Base-by-base conservation (phyloP, 2,113 vertebrate genomes). In the Apistogramma diplotaenia region DNA sequence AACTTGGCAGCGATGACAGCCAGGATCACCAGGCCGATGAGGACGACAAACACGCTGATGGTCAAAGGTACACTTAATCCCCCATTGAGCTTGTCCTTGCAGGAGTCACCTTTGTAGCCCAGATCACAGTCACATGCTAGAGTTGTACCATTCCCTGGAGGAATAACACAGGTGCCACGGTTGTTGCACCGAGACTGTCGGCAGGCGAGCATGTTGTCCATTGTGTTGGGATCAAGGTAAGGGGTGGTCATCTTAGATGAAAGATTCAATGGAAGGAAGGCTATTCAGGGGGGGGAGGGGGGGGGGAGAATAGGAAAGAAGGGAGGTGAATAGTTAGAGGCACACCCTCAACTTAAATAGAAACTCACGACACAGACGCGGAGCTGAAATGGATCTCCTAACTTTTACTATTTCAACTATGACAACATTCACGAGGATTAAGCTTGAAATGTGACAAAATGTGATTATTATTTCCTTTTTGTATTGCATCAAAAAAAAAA, bases 101-200 rank as follows among this genome's bases (percentile, higher is more conserved):
- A 99, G 89, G 74, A 92, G 19, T 95, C 71, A 0, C 97, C 96
- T 0, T 3, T 82, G 21, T 97, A 97, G 46, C 95, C 96, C 83
- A 95, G 78, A 3, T 89, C 31, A 0, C 97, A 99, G 8, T 93
- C 87, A 27, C 97, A 99, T 0, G 25, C 93, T 4, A 94, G 77
- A 6, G 2, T 33, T 0, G 65, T 62, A 0, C 93, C 93, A 43
- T 94, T 92, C 1, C 78, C 89, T 0, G 8, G 3, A 5, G 82
- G 72, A 0, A 86, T 1, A 25, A 89, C 85, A 0, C 98, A 97
- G 7, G 74, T 60, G 1, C 97, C 97, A 0, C 55, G 94, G 59
- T 92, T 84, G 5, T 86, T 93, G 62, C 97, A 98, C 0, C 70
- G 89, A 11, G 90, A 78, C 0, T 93, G 92, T 74, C 90, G 90